These are phyloP conservation scores for Eupithecia pulchellata DNA, from an alignment of 2,888 invertebrate genomes.

Conservation along the genomic window DNA sequence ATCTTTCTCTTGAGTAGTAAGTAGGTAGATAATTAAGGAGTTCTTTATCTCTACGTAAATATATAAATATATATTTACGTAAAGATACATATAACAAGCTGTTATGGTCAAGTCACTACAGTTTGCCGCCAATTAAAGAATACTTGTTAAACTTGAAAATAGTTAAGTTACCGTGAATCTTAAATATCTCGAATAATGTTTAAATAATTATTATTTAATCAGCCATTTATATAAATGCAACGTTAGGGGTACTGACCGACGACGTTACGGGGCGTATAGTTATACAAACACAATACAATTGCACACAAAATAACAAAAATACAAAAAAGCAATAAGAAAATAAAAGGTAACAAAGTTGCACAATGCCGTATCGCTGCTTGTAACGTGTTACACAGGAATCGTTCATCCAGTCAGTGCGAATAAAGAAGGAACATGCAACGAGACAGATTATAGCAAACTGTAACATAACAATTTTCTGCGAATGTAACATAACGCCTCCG, in stretches of 20 bases:
- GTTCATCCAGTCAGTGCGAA: background rate
- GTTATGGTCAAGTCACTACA: background rate
- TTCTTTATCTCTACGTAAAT: constrained; percentile 3
- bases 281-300: too few relatives aligned
- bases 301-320: too few relatives aligned
- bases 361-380: too few relatives aligned
- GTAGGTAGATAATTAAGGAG: background rate
- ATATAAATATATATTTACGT: background rate
- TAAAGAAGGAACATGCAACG: too few relatives aligned
- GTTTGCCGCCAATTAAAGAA: background rate
- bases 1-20: constrained; percentile 50
- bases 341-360: too few relatives aligned
- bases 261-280: background rate
- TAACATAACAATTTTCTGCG: too few relatives aligned
- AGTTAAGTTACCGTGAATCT: background rate
- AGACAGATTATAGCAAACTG: too few relatives aligned
- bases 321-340: too few relatives aligned
- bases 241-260: background rate
- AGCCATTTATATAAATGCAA: background rate
- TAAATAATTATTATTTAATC: background rate
- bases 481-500: background rate
- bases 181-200: background rate
- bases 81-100: background rate
- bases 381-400: background rate
- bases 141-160: background rate